These are phyloP conservation scores for Ptilodon capucinus DNA, from an alignment of 2,888 invertebrate genomes.

Conservation along the genomic window DNA sequence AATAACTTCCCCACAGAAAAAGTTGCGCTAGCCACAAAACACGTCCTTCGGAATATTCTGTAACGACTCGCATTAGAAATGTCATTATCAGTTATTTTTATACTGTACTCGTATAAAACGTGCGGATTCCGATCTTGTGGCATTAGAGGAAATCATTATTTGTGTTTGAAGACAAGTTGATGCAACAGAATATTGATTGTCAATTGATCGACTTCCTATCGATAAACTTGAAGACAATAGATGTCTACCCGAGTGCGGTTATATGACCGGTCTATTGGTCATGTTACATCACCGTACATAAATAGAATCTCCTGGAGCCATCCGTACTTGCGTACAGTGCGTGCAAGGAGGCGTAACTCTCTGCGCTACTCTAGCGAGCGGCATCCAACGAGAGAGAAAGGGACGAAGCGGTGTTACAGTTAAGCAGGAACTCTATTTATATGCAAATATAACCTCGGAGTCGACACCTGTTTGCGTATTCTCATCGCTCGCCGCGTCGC, in stretches of 20 bases:
- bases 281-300: conserved; percentile 74
- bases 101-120: conserved; percentile 25
- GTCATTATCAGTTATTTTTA: conserved; percentile 27
- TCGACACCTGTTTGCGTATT: conserved; percentile 83
- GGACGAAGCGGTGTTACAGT: conserved; percentile 78
- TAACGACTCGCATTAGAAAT: conserved; percentile 42
- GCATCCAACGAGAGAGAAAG: conserved; percentile 64
- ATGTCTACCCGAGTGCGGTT: conserved; percentile 46
- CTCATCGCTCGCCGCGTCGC: conserved; percentile 69
- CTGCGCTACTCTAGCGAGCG: conserved; percentile 66
- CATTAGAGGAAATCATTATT: conserved; percentile 28
- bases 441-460: conserved; percentile 82
- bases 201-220: conserved; percentile 38
- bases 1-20: conserved; percentile 61
- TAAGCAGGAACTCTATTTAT: conserved; percentile 83
- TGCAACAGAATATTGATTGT: conserved; percentile 30
- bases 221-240: conserved; percentile 42
- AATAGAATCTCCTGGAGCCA: conserved; percentile 78
- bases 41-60: conserved; percentile 40
- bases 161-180: conserved; percentile 20
- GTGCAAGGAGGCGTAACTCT: conserved; percentile 68
- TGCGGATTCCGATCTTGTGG: conserved; percentile 22
- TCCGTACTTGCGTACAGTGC: conserved; percentile 62
- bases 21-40: conserved; percentile 44
- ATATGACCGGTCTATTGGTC: conserved; percentile 55